phyloP scores from a whole-genome alignment of 2,888 invertebrate species.

The Lasioglossum marginatum region DNA sequence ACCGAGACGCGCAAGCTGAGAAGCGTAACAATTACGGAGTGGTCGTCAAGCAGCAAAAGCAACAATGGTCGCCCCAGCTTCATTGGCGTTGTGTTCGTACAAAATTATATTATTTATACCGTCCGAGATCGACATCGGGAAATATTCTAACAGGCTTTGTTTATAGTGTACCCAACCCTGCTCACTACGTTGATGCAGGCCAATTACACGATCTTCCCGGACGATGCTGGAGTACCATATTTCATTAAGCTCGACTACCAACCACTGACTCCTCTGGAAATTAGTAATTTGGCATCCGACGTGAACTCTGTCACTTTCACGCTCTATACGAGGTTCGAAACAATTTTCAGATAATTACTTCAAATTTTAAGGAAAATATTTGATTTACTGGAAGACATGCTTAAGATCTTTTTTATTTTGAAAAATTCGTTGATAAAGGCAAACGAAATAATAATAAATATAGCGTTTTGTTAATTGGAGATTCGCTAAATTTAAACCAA shows the following conservation, averaged over 20 bases:
- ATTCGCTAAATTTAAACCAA: no score
- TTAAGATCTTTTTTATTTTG: not conserved
- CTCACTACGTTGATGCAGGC: constrained; percentile 13
- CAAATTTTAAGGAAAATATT: not conserved
- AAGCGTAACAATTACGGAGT: not conserved
- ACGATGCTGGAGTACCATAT: constrained; percentile 25
- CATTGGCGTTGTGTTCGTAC: constrained; percentile 44
- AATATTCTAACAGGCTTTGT: not conserved
- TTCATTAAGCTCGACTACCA: constrained; percentile 22
- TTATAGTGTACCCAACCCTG: constrained; percentile 57
- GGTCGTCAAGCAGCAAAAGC: not conserved
- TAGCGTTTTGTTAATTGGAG: not conserved
- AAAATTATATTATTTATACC: not conserved
- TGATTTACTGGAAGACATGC: not conserved
- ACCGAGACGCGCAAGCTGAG: not conserved
- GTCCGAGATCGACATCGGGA: not conserved
- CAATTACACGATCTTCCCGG: constrained; percentile 41
- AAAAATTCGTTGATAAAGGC: not conserved
- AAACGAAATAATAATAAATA: not conserved
- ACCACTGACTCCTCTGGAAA: not conserved
- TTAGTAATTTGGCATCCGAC: not conserved
- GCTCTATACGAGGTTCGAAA: constrained; percentile 63
- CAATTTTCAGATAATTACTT: not conserved
- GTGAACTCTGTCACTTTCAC: constrained; percentile 35
- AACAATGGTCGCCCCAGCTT: constrained; percentile 23